Evolutionary conservation across 2,113 vertebrate species (phyloP).

Genomic region (Rhinopomastus cyanomelas): DNA sequence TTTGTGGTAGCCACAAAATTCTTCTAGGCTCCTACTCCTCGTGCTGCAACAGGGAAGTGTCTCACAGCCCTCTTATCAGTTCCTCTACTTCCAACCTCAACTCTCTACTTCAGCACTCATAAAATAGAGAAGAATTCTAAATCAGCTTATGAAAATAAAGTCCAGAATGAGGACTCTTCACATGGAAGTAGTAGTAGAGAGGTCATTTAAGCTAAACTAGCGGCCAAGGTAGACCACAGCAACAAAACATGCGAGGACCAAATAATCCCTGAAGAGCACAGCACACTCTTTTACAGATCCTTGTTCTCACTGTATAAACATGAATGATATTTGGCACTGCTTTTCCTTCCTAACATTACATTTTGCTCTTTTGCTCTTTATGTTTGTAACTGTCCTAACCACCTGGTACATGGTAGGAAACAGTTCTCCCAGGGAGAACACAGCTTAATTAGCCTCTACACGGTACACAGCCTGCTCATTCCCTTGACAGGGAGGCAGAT

Average conservation of each 20-base stretch:
- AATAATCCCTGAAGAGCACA: background rate
- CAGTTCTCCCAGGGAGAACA: background rate
- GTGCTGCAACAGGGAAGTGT: rapidly evolving
- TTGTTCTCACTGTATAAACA: background rate
- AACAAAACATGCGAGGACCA: background rate
- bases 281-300: background rate
- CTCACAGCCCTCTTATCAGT: background rate
- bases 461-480: background rate
- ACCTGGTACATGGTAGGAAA: background rate
- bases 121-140: background rate
- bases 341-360: background rate
- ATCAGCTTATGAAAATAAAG: background rate
- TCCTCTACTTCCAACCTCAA: background rate
- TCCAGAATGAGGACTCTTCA: background rate
- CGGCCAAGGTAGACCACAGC: background rate
- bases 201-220: background rate
- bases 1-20: background rate
- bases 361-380: background rate
- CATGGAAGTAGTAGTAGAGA: background rate
- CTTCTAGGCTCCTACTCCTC: background rate
- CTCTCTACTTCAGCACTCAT: background rate
- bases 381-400: background rate
- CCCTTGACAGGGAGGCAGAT: background rate
- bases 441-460: constrained; percentile 5
- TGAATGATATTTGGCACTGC: background rate